Conservation (phyloP, 2,113 vertebrate species). For the Bubo scandiacus region DNA sequence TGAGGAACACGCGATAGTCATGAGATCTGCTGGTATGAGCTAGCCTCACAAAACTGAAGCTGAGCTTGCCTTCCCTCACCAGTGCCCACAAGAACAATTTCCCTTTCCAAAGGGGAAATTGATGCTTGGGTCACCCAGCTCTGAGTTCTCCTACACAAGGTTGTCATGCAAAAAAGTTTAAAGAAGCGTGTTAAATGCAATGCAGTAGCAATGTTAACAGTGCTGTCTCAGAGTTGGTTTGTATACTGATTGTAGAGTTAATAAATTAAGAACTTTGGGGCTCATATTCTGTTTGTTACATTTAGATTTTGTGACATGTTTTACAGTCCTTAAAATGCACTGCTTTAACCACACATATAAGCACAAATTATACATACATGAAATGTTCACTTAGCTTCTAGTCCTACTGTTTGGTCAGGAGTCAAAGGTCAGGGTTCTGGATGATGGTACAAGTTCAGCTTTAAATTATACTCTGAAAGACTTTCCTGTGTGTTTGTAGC, state of each 20-base stretch:
- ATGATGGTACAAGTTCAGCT: background rate
- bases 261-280: background rate
- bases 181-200: background rate
- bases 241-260: background rate
- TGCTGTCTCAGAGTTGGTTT: background rate
- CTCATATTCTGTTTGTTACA: background rate
- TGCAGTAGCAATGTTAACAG: background rate
- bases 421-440: background rate
- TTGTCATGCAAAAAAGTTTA: background rate
- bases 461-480: background rate
- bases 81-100: background rate
- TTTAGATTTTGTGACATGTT: background rate
- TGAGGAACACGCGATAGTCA: background rate
- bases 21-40: background rate
- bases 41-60: too few species aligned
- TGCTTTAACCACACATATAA: background rate
- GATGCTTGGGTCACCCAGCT: background rate
- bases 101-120: background rate
- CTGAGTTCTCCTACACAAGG: rapidly evolving
- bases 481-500: background rate
- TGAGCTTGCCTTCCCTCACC: background rate
- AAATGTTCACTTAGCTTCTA: background rate
- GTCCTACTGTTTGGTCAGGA: background rate
- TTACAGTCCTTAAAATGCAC: background rate
- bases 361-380: background rate